Base-by-base conservation (phyloP, 2,888 invertebrate genomes). In the Clepsis dumicolana region DNA sequence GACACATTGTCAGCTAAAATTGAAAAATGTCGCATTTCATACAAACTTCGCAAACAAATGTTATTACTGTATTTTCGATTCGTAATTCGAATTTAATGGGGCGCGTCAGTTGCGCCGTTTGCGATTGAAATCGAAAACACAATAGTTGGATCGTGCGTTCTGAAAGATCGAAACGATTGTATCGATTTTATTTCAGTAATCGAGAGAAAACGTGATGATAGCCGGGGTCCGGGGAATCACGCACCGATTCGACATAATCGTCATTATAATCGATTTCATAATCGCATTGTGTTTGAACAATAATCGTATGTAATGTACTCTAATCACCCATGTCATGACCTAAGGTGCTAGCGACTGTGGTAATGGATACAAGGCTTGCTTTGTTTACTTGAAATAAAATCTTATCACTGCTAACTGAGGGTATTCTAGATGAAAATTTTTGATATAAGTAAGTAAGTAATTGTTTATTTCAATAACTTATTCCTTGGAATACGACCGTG, bases 201-300 rank as follows among this genome's bases (percentile, higher is more conserved):
- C 73, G 74, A 65, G 48, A 60, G 63, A 70, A 74, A 77, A 83
- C 84, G 84, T 84, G 84, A 81, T 73, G 84, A 84, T 83, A 81
- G 76, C 64, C 57, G 72, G 70, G 73, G 75, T 72, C 70, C 70
- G 54, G 71, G 78, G 71, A 74, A 80, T 79, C 83, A 81, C 81
- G 82, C 79, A 70, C 73, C 61, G 70, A 61, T 53, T 65, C 54
- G 53, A 69, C 52, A 70, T 59, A 70, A 69, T 70, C 53, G 53
- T 69, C 65, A 61, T 70, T 72, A 72, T 65, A 74, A 73, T 73
- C 54, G 73, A 71, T 71, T 73, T 75, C 75, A 74, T 77, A 75
- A 69, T 72, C 70, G 75, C 50, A 65, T 66, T 70, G 70, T 71
- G 60, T 74, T 61, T 61, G 25, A 41, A 65, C 63, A 71, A 70